A percentile compares a stretch with the other conserved stretches of the same genome.
Evolutionary conservation across 2,888 invertebrate genomes (phyloP).

Genomic region (Lampropteryx suffumata): DNA sequence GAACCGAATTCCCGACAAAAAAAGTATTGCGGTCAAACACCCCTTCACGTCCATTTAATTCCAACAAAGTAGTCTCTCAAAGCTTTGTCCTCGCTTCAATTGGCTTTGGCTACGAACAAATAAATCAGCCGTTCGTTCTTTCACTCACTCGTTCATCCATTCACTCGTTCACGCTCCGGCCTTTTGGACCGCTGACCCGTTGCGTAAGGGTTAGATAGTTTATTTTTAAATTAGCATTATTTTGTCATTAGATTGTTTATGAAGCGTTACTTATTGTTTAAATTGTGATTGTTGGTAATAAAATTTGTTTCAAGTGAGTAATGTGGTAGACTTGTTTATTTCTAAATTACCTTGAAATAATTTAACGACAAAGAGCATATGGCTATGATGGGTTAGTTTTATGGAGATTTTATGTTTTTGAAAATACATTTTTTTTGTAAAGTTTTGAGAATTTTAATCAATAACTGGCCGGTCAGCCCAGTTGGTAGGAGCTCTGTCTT

Average conservation of each 20-base stretch:
- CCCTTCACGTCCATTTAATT: conserved; percentile 58
- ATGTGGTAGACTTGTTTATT: conserved; percentile 16
- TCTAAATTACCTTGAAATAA: conserved; percentile 3
- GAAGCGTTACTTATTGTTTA: conserved; percentile 22
- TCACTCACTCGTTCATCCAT: conserved; percentile 47
- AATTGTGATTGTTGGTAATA: conserved; percentile 19
- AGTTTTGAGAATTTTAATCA: too few species aligned
- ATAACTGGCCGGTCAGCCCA: too few species aligned
- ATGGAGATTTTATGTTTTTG: not conserved
- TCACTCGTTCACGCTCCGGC: conserved; percentile 42
- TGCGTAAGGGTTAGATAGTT: conserved; percentile 35
- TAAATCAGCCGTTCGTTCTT: conserved; percentile 69
- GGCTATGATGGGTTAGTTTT: not conserved
- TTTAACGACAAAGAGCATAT: conserved; percentile 1
- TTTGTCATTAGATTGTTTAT: conserved; percentile 27
- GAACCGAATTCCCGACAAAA: conserved; percentile 8
- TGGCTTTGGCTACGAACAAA: conserved; percentile 48
- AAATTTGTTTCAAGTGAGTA: conserved; percentile 11
- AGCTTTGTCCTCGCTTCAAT: conserved; percentile 65
- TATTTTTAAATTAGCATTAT: conserved; percentile 48
- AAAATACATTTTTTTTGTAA: too few species aligned
- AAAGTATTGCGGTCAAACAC: conserved; percentile 27
- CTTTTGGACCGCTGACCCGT: conserved; percentile 40
- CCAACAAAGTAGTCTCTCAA: conserved; percentile 63
- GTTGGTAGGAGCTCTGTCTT: too few species aligned